These are phyloP conservation scores for Cyanistes caeruleus DNA, from an alignment of 2,113 vertebrate species.

Conservation along the genomic window DNA sequence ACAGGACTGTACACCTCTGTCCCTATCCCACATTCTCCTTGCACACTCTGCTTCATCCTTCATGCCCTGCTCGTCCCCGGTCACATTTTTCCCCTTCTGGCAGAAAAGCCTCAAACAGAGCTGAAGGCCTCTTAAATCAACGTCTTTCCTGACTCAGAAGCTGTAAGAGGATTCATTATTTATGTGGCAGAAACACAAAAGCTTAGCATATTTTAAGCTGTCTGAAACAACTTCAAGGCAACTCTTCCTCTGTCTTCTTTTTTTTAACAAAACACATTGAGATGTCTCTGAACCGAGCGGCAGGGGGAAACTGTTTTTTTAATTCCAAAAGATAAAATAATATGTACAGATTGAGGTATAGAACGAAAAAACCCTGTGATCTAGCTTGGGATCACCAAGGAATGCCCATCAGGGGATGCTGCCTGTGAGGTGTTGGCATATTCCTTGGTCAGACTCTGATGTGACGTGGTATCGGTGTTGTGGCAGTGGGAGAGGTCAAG, in stretches of 20 bases:
- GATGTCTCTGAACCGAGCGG: not conserved
- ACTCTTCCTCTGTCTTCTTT: not conserved
- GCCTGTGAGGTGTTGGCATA: not conserved
- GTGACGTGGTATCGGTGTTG: fast-evolving
- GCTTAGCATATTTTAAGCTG: constrained; percentile 58
- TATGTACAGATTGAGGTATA: not conserved
- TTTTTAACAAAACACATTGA: constrained; percentile 3
- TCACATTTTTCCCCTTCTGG: not conserved
- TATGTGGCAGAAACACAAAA: constrained; percentile 66
- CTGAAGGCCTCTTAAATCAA: constrained; percentile 62
- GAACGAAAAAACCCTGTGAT: not conserved
- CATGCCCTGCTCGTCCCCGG: not conserved
- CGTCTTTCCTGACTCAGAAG: constrained; percentile 28
- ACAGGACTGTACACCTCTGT: not conserved
- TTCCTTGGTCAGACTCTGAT: not conserved
- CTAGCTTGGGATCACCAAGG: not conserved
- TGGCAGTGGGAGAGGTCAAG: not conserved
- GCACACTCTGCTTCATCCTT: not conserved
- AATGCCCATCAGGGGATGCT: not conserved
- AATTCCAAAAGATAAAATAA: not conserved
- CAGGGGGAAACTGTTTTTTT: not conserved
- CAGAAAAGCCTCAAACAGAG: not conserved
- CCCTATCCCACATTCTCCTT: not conserved
- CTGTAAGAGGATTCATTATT: constrained; percentile 74
- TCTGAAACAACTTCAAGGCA: constrained; percentile 60